These are phyloP conservation scores for Rhagoletis zephyria DNA, from an alignment of 1,140 invertebrate species.

Conservation along the genomic window DNA sequence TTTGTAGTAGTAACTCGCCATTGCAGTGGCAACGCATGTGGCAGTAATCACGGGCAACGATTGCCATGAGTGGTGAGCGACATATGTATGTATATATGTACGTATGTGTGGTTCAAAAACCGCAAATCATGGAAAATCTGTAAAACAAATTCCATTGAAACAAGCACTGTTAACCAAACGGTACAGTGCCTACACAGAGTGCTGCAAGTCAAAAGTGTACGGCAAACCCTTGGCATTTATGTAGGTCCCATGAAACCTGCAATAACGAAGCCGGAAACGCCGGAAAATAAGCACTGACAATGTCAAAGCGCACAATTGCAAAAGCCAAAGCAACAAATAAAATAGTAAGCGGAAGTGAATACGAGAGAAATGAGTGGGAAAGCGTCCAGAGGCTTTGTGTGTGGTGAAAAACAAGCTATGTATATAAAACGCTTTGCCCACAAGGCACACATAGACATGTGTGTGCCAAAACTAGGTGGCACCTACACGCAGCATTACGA, in stretches of 20 bases:
- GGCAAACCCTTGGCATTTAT: background rate
- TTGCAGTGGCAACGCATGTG: background rate
- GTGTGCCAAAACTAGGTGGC: background rate
- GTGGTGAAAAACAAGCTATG: background rate
- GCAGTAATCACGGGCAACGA: background rate
- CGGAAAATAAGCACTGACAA: background rate
- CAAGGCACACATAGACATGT: background rate
- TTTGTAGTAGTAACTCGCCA: background rate
- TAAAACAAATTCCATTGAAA: slow-evolving; percentile 39
- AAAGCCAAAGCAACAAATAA: slow-evolving; percentile 1
- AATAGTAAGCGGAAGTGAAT: background rate
- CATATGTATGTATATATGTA: too few relatives aligned
- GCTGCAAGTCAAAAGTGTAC: slow-evolving; percentile 9
- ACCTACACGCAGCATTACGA: background rate
- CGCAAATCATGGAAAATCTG: slow-evolving; percentile 47
- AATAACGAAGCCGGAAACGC: background rate
- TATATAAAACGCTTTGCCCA: background rate
- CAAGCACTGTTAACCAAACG: background rate
- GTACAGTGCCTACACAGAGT: background rate
- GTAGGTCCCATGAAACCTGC: background rate
- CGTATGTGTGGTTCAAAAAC: background rate
- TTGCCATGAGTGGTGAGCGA: background rate
- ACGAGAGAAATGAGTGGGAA: background rate
- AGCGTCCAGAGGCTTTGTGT: background rate
- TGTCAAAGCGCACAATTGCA: slow-evolving; percentile 19